Conservation (phyloP, 2,888 invertebrate genomes). For the Carabus problematicus region DNA sequence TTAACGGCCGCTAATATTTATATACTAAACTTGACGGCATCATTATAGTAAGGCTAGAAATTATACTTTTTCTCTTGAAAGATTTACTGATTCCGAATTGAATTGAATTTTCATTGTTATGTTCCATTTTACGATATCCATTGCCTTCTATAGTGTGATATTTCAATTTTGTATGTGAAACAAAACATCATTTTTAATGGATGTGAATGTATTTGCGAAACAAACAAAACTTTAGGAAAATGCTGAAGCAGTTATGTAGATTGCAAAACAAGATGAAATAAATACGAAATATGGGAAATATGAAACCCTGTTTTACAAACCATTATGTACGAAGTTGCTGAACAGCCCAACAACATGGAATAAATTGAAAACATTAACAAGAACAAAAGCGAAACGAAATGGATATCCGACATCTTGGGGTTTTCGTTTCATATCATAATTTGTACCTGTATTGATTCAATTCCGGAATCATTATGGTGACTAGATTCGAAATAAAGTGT, state of each 20-base stretch:
- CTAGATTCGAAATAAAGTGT: conserved; percentile 59
- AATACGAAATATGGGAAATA: neutral
- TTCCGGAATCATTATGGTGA: conserved; percentile 71
- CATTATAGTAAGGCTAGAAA: too few species aligned
- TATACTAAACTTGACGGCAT: too few species aligned
- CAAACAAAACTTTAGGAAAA: conserved; percentile 1
- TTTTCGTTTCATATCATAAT: too few species aligned
- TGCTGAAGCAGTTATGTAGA: neutral
- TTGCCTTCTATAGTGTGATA: too few species aligned
- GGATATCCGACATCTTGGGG: too few species aligned
- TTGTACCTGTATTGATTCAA: conserved; percentile 73
- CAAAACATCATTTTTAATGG: neutral
- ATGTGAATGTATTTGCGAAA: conserved; percentile 3
- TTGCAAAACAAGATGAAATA: neutral
- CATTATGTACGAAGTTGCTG: too few species aligned
- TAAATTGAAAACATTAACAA: neutral
- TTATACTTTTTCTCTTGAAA: too few species aligned
- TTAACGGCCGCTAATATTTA: too few species aligned
- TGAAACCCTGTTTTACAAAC: neutral
- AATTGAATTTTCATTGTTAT: too few species aligned
- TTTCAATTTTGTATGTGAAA: neutral
- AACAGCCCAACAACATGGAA: neutral
- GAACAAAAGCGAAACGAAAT: neutral
- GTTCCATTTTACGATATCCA: too few species aligned
- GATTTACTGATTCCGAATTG: too few species aligned